A percentile compares a stretch with the other conserved stretches of the same genome.
phyloP scores from a whole-genome alignment of 2,113 vertebrate species.

The Illadopsis cleaveri region DNA sequence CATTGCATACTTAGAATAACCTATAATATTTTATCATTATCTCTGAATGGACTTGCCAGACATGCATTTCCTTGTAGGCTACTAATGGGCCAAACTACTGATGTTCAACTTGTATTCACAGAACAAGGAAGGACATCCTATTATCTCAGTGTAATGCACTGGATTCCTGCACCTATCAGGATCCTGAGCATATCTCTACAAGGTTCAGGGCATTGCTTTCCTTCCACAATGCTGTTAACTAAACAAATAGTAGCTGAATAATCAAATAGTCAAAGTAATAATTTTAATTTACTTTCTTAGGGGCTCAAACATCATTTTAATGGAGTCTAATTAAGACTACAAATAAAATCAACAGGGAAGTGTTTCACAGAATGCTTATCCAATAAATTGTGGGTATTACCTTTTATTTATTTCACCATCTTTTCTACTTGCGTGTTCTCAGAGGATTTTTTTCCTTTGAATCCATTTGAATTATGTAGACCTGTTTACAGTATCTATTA shows the following conservation, averaged over 20 bases:
- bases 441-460: neutral
- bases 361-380: neutral
- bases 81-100: neutral
- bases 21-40: neutral
- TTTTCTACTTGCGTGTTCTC: neutral
- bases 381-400: neutral
- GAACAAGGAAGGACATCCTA: neutral
- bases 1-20: neutral
- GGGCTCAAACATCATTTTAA: neutral
- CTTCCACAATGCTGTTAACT: neutral
- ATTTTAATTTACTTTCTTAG: neutral
- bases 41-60: neutral
- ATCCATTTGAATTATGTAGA: neutral
- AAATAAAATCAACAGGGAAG: neutral
- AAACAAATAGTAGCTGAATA: neutral
- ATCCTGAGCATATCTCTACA: neutral
- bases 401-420: neutral
- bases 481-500: neutral
- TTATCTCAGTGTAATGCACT: neutral
- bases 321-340: neutral
- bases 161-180: too few relatives aligned
- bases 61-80: neutral
- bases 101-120: neutral
- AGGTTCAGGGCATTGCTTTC: neutral
- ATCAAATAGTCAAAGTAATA: neutral